These are phyloP conservation scores for Orchesellides sinensis DNA, from an alignment of 2,888 invertebrate genomes.

Conservation along the genomic window DNA sequence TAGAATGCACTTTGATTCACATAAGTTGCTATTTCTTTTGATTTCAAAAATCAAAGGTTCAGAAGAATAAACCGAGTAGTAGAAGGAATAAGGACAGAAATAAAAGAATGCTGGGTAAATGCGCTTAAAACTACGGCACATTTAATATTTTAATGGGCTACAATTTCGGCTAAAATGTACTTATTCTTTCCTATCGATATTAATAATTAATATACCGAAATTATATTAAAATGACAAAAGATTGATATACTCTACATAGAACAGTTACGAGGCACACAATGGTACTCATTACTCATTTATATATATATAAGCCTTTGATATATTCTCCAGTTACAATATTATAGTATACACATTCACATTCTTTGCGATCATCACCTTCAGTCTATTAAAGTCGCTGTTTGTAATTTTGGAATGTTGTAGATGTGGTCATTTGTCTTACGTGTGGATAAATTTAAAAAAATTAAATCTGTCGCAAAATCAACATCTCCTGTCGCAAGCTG, in stretches of 20 bases:
- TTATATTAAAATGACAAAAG: background rate
- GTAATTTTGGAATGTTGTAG: slow-evolving; percentile 48
- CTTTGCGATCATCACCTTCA: slow-evolving; percentile 41
- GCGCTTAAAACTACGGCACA: background rate
- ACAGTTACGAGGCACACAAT: slow-evolving; percentile 43
- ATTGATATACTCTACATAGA: background rate
- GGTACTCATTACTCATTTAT: slow-evolving; percentile 35
- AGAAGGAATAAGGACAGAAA: background rate
- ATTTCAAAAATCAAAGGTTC: background rate
- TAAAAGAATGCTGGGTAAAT: background rate
- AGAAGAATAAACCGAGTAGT: background rate
- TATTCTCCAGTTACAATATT: slow-evolving; percentile 6
- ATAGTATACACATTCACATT: slow-evolving; percentile 31
- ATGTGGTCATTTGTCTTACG: background rate
- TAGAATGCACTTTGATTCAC: background rate
- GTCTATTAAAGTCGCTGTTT: slow-evolving; percentile 59
- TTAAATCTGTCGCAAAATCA: background rate
- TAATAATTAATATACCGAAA: background rate
- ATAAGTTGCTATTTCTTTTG: background rate
- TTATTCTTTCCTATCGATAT: background rate
- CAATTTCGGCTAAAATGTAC: background rate
- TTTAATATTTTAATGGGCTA: too few relatives aligned
- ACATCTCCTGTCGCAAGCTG: background rate
- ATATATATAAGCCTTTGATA: background rate
- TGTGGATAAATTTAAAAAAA: background rate